Percentiles rank a stretch among this genome's conserved stretches.
phyloP scores from a whole-genome alignment of 2,113 vertebrate genomes.

The Upupa epops region DNA sequence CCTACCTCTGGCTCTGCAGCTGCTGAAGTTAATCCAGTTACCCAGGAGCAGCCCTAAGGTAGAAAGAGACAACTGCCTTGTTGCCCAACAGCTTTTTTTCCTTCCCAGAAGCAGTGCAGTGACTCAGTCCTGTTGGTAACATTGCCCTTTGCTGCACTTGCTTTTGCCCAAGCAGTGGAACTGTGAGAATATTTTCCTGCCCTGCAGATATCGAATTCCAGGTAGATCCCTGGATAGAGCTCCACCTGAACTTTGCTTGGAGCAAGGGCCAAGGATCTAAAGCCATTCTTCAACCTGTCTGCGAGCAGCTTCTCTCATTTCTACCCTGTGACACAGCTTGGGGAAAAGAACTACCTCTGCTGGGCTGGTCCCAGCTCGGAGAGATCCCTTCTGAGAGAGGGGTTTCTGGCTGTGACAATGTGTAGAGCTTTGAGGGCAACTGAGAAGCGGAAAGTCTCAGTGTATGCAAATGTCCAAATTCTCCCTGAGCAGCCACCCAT shows the following conservation, averaged over 20 bases:
- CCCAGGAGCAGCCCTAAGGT: not conserved
- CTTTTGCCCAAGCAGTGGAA: not conserved
- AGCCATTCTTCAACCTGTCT: not conserved
- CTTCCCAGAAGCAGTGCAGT: not conserved
- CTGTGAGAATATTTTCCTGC: not conserved
- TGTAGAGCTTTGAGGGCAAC: not conserved
- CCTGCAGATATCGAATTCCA: not conserved
- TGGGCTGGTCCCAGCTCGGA: not conserved
- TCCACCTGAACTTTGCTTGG: not conserved
- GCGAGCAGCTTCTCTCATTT: not conserved
- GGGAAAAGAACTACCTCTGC: not conserved
- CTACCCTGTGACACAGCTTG: rapidly evolving
- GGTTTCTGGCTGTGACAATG: not conserved
- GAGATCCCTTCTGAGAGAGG: not conserved
- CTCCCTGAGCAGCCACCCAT: conserved; percentile 63
- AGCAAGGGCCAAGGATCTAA: not conserved
- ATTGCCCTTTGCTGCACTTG: not conserved
- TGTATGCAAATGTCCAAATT: conserved; percentile 56
- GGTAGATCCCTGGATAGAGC: not conserved
- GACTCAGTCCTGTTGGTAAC: rapidly evolving
- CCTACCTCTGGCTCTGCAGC: rapidly evolving
- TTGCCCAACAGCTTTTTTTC: conserved; percentile 9
- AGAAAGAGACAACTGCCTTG: not conserved
- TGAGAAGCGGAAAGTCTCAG: not conserved
- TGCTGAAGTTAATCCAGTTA: not conserved